Conservation (phyloP, 2,113 vertebrate genomes). For the Nothoprocta perdicaria region DNA sequence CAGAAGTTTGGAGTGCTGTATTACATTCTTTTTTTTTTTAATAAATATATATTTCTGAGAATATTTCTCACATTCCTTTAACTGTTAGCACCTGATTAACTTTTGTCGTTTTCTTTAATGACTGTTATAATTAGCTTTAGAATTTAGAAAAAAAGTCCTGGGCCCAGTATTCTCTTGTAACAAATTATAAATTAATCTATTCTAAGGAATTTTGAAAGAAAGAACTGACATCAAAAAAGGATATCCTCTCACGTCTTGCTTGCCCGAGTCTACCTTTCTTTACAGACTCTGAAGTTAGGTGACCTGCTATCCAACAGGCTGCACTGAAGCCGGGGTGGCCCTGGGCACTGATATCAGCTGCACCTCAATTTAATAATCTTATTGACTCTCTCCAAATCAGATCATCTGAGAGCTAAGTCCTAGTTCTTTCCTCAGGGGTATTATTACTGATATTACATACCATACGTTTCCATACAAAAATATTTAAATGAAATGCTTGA, state of each 20-base stretch:
- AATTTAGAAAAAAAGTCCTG: not conserved
- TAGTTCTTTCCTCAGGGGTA: slow-evolving; percentile 10
- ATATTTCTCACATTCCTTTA: not conserved
- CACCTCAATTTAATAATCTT: slow-evolving; percentile 57
- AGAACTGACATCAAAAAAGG: not conserved
- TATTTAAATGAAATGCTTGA: slow-evolving; percentile 23
- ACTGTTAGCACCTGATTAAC: not conserved
- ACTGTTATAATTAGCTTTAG: not conserved
- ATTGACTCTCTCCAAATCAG: slow-evolving; percentile 61
- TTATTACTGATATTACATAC: not conserved
- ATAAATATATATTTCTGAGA: not conserved
- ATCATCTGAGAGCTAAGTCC: slow-evolving; percentile 52
- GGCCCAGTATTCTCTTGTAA: not conserved
- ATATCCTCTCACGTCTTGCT: not conserved
- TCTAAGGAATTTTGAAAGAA: not conserved
- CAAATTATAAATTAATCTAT: not conserved
- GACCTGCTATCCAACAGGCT: slow-evolving; percentile 48
- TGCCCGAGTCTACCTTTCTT: too few relatives aligned
- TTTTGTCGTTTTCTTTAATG: not conserved
- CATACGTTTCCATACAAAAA: not conserved
- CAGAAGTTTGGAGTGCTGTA: not conserved
- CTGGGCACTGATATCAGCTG: slow-evolving; percentile 60
- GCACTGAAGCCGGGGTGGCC: slow-evolving; percentile 20
- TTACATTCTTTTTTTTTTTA: not conserved
- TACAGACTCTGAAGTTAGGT: slow-evolving; percentile 30